These are phyloP conservation scores for Syngnathoides biaculeatus DNA, from an alignment of 2,113 vertebrate species.

Conservation along the genomic window DNA sequence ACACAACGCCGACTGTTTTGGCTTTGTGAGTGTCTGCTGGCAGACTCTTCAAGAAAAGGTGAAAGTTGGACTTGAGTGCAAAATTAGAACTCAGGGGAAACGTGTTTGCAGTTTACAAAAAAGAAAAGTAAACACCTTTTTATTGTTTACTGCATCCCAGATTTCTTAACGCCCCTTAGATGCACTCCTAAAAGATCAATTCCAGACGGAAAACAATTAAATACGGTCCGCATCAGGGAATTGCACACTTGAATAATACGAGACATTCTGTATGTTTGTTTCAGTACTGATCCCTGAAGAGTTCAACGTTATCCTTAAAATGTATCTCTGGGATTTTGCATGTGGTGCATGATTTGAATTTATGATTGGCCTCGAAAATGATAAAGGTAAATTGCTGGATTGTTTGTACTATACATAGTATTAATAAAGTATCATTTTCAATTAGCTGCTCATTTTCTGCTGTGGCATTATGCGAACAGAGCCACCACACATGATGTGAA, in stretches of 20 bases:
- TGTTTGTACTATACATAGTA: too few relatives aligned
- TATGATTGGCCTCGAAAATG: neutral
- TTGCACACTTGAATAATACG: neutral
- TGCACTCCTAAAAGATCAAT: neutral
- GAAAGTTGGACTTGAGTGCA: neutral
- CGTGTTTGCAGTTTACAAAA: neutral
- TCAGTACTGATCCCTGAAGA: neutral
- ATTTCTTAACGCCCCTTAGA: neutral
- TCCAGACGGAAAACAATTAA: neutral
- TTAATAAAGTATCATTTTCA: too few relatives aligned
- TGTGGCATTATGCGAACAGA: neutral
- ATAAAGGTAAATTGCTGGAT: neutral
- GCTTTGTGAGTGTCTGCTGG: neutral
- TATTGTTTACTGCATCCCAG: slow-evolving; percentile 1
- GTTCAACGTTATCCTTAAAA: neutral
- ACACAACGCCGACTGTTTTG: neutral
- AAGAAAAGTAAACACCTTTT: neutral
- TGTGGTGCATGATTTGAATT: neutral
- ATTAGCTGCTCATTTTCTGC: neutral
- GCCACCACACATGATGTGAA: neutral
- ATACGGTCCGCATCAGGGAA: neutral
- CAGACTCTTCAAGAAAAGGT: neutral
- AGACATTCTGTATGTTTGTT: neutral
- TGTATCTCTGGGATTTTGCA: neutral
- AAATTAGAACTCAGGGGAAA: neutral